Evolutionary conservation across 2,797 vertebrate species (phyloP).

Genomic region (Okamejei kenojei): DNA sequence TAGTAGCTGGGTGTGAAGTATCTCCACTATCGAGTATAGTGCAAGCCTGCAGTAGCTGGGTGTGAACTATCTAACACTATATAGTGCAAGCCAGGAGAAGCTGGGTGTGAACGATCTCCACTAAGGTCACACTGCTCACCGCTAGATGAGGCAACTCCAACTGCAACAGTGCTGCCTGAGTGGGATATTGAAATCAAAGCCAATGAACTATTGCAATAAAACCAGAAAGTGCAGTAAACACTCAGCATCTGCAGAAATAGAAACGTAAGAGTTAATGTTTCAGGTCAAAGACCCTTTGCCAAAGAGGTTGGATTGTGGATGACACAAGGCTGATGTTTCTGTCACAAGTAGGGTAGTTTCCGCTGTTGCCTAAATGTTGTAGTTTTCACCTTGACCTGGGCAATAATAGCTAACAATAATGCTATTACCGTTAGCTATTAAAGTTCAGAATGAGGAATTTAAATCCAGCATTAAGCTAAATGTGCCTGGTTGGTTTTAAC

Average conservation of each 20-base stretch:
- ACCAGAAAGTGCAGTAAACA: not conserved
- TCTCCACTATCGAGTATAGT: too few relatives aligned
- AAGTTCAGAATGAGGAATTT: not conserved
- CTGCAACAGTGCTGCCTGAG: too few relatives aligned
- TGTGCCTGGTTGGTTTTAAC: not conserved
- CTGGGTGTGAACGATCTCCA: too few relatives aligned
- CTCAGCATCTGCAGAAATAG: too few relatives aligned
- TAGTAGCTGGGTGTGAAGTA: too few relatives aligned
- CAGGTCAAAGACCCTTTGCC: not conserved
- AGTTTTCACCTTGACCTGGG: not conserved
- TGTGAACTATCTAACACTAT: too few relatives aligned
- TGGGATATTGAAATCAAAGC: too few relatives aligned
- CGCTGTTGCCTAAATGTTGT: not conserved
- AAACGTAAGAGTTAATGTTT: not conserved
- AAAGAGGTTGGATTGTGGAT: not conserved
- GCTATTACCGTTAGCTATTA: too few relatives aligned
- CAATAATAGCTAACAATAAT: slow-evolving; percentile 19
- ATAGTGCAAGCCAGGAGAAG: too few relatives aligned
- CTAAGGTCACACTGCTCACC: too few relatives aligned
- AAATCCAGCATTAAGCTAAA: not conserved
- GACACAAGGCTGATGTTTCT: not conserved
- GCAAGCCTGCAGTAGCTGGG: too few relatives aligned
- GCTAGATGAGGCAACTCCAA: too few relatives aligned
- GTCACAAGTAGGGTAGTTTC: not conserved
- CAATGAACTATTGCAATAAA: not conserved